Base-by-base conservation (phyloP, 1,140 invertebrate genomes). In the Chrysomallon squamiferum region DNA sequence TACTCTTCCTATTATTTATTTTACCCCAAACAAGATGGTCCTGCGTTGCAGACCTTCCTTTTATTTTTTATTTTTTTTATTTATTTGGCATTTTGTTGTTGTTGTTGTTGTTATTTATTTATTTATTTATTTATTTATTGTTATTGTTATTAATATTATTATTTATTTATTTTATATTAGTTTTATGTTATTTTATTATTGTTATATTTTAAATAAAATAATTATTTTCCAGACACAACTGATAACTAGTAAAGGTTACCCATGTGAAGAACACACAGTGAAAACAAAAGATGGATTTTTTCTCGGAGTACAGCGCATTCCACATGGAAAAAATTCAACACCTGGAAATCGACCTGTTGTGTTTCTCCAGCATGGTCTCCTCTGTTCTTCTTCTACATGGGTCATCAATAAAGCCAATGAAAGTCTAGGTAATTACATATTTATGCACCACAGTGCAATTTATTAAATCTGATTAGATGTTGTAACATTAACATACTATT, bases 201-300 rank as follows among this genome's bases (percentile, higher is more conserved):
- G n/a, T n/a, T n/a, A n/a, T n/a, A n/a, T n/a, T n/a, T n/a, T n/a
- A n/a, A n/a, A n/a, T n/a, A n/a, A n/a, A n/a, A n/a, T n/a, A n/a
- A n/a, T 47, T 47, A n/a, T 43, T 11, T 43, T 43, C n/a, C 25
- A 81, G 79, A 69, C 66, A 5, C 64, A 79, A 59, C 61, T 81
- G 18, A 72, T 81, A 5, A 71, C 67, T 3, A 74, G 68, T 59
- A 73, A 79, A 65, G 80, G 80, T 15, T 83, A 80, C 41, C 73
- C 75, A 7, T 75, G 70, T 73, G 74, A 82, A 62, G 73, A 78
- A 30, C 60, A 79, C 59, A 61, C 52, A 18, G 78, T 83, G 5
- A 30, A 69, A 22, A 83, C 81, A 27, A 25, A 67, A 32, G 81
- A 83, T 74, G 80, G 79, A 5, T 83, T 69, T 30, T 68, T 81